Evolutionary conservation across 2,888 invertebrate genomes (phyloP), one percentile per base, ranked within the genome.

Genomic region (Cheilosia soror): DNA sequence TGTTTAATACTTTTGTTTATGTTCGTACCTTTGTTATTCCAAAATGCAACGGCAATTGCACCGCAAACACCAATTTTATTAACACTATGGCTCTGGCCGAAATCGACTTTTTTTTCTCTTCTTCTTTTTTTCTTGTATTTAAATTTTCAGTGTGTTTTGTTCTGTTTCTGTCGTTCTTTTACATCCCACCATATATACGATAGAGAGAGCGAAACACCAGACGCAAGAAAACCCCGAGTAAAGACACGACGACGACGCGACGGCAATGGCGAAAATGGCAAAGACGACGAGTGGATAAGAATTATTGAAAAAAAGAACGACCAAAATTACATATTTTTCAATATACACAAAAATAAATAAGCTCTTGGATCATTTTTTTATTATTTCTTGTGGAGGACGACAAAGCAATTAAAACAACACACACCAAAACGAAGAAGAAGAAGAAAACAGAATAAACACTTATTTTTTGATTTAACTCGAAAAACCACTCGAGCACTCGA

Each of bases 331-430:
- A 71, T 47, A 55, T 63, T 78, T 78, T 49, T 27, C 69, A 55
- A 62, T 69, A 69, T 29, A 51, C 51, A 66, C 68, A 40, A 55
- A 5, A 55, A 49, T 63, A 78, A 78, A 71, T 63, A 71, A 62
- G 77, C 47, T 44, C 15, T 65, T 2, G 33, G 11, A 1, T 20
- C 20, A 20, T 37, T 11, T 3, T 37, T 37, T 11, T 37, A 3
- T 7, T 11, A 37, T 37, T 33, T 33, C 2, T 33, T 40, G 49
- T 40, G 49, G 31, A 51, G 77, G 62, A 78, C 69, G 62, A 78
- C 62, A 71, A 71, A 62, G 77, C 68, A 77, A 69, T 76, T 77
- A 62, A 69, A 60, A 53, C 33, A 65, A 57, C 42, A 60, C 71
- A 78, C 55, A 55, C 37, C 37, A 37, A 11, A 63, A 66, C 11